Evolutionary conservation across 2,797 vertebrate species (phyloP).

Genomic region (Falco berigora): DNA sequence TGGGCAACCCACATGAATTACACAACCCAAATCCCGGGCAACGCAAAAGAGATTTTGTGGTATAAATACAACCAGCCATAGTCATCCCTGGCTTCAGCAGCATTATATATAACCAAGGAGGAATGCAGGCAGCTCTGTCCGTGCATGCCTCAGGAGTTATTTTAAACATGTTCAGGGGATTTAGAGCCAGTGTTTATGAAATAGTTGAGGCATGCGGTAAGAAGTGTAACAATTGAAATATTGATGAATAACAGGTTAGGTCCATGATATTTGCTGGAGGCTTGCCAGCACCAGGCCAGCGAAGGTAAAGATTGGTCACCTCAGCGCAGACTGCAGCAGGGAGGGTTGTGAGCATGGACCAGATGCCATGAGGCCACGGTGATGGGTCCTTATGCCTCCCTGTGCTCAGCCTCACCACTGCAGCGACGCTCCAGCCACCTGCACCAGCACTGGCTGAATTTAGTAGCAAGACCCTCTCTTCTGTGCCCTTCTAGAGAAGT

Average conservation of each 20-base stretch:
- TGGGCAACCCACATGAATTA: neutral
- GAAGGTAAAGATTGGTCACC: neutral
- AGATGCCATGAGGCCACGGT: rapidly evolving
- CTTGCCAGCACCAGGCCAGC: neutral
- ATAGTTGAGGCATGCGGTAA: neutral
- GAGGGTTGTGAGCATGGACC: neutral
- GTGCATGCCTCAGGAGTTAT: neutral
- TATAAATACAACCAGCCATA: neutral
- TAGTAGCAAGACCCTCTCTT: neutral
- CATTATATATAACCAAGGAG: neutral
- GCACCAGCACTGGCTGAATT: neutral
- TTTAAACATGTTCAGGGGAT: neutral
- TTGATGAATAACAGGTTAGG: neutral
- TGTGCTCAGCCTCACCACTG: neutral
- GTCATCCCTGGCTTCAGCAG: neutral
- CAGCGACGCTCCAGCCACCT: neutral
- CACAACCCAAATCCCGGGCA: neutral
- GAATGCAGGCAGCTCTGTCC: neutral
- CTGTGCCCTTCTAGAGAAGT: neutral
- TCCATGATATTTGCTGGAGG: neutral
- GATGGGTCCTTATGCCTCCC: neutral
- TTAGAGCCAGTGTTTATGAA: neutral
- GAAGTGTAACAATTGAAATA: neutral
- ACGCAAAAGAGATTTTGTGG: neutral
- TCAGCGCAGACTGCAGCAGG: no score